Base-by-base conservation (phyloP, 2,888 invertebrate species). In the Ormyrus labotus region DNA sequence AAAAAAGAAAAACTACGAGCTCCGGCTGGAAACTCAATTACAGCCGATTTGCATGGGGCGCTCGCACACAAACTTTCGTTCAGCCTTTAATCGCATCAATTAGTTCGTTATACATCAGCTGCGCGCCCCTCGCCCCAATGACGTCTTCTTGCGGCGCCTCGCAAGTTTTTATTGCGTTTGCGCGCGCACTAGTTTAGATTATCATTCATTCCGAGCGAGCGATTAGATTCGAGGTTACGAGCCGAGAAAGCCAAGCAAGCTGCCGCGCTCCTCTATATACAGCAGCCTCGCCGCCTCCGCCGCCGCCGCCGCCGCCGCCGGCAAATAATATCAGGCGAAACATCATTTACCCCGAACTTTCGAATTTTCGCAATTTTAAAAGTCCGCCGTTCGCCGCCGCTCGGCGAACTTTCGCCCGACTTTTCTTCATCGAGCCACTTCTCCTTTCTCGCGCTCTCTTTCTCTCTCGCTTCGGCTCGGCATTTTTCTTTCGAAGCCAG, bases 361-460 rank as follows among this genome's bases (percentile, higher is more conserved):
- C 58, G 60, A 78, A 78, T 81, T 78, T 81, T 81, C 61, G 64
- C 69, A 81, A 78, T 81, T 81, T 81, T 77, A 77, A 74, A 73
- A 78, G 68, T 76, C 72, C 63, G 53, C 50, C 58, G 69, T 11
- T 11, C 67, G 65, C 57, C 9, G n/a, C 19, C 8, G 19, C 34
- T 34, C 34, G 34, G 34, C 63, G 48, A 57, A 69, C 48, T 69
- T 69, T 69, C 34, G 4, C 34, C 34, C 34, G 34, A 34, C 34
- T 34, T 34, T 34, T 34, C 34, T 34, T 34, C 34, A 34, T 34
- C 34, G 34, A 34, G 34, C 4, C 34, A 34, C 34, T 34, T 61
- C 7, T 34, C 34, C 34, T 34, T 34, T 11, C 61, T 61, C 58
- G 0, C 34, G 34, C 34, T 4, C 58, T n/a, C n/a, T n/a, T 58